Evolutionary conservation across 2,113 vertebrate species (phyloP), one percentile per base, ranked within the genome.

Genomic region (Acrocephalus kingi): DNA sequence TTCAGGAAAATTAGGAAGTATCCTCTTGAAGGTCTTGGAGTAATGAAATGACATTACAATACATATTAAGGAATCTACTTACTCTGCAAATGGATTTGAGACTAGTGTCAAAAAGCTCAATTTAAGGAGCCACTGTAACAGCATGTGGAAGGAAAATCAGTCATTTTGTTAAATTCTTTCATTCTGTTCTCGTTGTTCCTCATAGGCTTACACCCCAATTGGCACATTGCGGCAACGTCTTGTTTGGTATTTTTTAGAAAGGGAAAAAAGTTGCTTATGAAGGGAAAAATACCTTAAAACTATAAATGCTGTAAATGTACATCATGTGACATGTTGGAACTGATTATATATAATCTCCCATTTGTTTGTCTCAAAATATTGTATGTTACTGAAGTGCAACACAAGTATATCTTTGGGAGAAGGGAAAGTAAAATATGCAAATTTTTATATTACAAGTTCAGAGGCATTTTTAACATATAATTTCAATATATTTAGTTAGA

Each of bases 291-390:
- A 54, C 15, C 19, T 87, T 76, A 31, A 76, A 88, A 85, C 12
- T 31, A 19, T 25, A 88, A 76, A 54, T 68, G 21, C 35, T 3
- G 1, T 72, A 77, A 77, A 49, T 35, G 10, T 27, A 68, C 7
- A 5, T 64, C 48, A 35, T 35, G 58, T 58, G 68, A 72, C 43
- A 69, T 10, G 15, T 73, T 80, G 59, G 61, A 80, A 79, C 19
- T 85, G 33, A 84, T 90, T 91, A 14, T 18, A 73, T 52, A 59
- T 48, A 41, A 55, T 73, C 27, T 91, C 28, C 35, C 24, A 16
- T 84, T 83, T 83, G 33, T 87, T 91, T 92, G 33, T 79, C 49
- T 79, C 58, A 91, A 91, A 87, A 80, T 80, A 77, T 24, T 77
- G 14, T 76, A 17, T 21, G 30, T 64, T 72, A 63, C 16, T 37